Evolutionary conservation across 2,888 invertebrate species (phyloP).

Genomic region (Perithous albicinctus): DNA sequence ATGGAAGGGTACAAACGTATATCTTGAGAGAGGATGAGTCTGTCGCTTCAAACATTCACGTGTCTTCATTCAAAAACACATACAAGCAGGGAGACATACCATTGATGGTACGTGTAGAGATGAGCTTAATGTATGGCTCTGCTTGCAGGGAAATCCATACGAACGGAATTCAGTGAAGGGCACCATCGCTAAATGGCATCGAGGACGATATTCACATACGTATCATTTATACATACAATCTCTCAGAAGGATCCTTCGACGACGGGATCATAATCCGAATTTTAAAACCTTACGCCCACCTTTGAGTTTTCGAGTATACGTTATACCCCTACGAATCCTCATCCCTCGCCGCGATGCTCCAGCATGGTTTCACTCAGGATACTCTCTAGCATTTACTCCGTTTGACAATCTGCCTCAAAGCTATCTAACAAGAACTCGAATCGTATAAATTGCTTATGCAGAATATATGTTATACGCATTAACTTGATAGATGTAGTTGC

Average conservation of each 20-base stretch:
- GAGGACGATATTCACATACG: constrained; percentile 35
- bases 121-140: background rate
- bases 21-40: background rate
- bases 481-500: background rate
- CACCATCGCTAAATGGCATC: constrained; percentile 30
- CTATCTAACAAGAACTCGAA: background rate
- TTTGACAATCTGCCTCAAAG: background rate
- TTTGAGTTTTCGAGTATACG: constrained; percentile 71
- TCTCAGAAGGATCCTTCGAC: constrained; percentile 51
- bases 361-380: constrained; percentile 27
- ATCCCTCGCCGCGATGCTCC: background rate
- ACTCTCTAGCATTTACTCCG: background rate
- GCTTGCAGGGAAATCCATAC: constrained; percentile 14
- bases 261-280: constrained; percentile 77
- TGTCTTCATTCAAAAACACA: background rate
- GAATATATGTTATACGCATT: background rate
- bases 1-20: constrained; percentile 17
- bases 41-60: background rate
- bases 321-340: background rate
- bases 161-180: constrained; percentile 47
- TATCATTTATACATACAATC: background rate
- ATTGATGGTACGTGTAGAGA: background rate
- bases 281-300: constrained; percentile 77
- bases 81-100: background rate
- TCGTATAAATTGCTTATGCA: constrained; percentile 9